Evolutionary conservation across 2,113 vertebrate genomes (phyloP), one percentile per base, ranked within the genome.

Genomic region (Eptesicus fuscus): DNA sequence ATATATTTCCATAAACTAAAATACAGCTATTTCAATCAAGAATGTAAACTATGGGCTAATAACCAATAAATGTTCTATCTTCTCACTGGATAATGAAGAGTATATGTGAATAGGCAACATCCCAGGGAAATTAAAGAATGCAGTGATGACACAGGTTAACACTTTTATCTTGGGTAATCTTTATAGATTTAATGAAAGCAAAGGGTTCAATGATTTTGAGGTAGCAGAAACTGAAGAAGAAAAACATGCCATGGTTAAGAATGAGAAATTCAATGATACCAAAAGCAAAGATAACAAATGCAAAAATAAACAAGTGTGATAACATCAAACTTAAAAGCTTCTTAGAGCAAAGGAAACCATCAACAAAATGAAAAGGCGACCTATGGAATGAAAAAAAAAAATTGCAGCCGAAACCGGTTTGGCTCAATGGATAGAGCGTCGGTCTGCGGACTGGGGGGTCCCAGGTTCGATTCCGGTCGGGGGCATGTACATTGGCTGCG

Each of bases 11-110:
- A 90, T 65, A 32, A 84, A 28, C 28, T 53, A 93, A 96, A 95
- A 84, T 82, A 83, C 85, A 94, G 49, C 13, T 47, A 85, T 53
- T 88, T 95, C 79, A 80, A 85, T 84, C 32, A 93, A 71, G 49
- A 88, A 71, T 40, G 35, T 63, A 77, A 96, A 94, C 90, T 92
- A 67, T 32, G 0, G 11, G 9, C n/a, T 61, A 61, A 30, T 61
- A 61, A 61, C 59, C 11, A 61, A 61, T 61, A 61, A 61, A 30
- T 30, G 44, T 61, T 42, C 2, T 73, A 86, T 70, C 61, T 77
- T 47, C 6, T 92, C 63, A 85, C 5, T 91, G 5, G 56, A 49
- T 83, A 93, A 74, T 32, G 7, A 65, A 11, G 17, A 91, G 70
- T 83, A 25, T 77, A 71, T 83, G 9, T 89, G 49, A 80, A 18